Conservation (phyloP, 2,888 invertebrate genomes). For the Omphaloscelis lunosa region DNA sequence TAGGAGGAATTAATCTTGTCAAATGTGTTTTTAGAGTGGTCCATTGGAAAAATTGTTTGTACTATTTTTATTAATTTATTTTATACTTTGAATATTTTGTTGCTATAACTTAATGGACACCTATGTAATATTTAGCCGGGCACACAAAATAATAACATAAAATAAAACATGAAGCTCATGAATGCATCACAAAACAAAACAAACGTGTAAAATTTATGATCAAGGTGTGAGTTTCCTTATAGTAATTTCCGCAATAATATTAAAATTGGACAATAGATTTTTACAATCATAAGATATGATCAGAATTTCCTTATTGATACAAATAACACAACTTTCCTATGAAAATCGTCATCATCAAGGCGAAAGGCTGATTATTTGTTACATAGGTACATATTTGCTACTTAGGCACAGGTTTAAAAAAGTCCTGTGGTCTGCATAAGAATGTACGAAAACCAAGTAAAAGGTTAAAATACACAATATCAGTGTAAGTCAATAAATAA, state of each 20-base stretch:
- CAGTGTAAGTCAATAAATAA: slow-evolving; percentile 50
- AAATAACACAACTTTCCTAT: not conserved
- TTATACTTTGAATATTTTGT: not conserved
- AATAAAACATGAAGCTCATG: not conserved
- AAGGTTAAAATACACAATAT: slow-evolving; percentile 54
- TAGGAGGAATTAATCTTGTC: slow-evolving; percentile 29
- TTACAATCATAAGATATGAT: slow-evolving; percentile 4
- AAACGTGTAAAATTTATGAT: slow-evolving; percentile 5
- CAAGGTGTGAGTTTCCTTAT: slow-evolving; percentile 27
- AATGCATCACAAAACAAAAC: slow-evolving; percentile 4
- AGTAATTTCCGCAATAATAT: slow-evolving; percentile 33
- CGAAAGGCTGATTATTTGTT: slow-evolving; percentile 16
- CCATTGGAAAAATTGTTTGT: slow-evolving; percentile 16
- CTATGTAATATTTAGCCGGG: not conserved
- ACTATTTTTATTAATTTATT: not conserved
- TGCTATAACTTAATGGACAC: not conserved
- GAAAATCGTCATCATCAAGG: not conserved
- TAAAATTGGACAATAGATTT: slow-evolving; percentile 20
- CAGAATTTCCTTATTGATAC: slow-evolving; percentile 35
- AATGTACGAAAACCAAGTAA: slow-evolving; percentile 36
- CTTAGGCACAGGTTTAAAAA: slow-evolving; percentile 35
- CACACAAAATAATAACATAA: not conserved
- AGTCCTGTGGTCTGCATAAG: slow-evolving; percentile 16
- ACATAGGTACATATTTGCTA: not conserved
- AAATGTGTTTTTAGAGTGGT: slow-evolving; percentile 15